These are phyloP conservation scores for Megalops cyprinoides DNA, from an alignment of 2,797 vertebrate genomes.

Conservation along the genomic window DNA sequence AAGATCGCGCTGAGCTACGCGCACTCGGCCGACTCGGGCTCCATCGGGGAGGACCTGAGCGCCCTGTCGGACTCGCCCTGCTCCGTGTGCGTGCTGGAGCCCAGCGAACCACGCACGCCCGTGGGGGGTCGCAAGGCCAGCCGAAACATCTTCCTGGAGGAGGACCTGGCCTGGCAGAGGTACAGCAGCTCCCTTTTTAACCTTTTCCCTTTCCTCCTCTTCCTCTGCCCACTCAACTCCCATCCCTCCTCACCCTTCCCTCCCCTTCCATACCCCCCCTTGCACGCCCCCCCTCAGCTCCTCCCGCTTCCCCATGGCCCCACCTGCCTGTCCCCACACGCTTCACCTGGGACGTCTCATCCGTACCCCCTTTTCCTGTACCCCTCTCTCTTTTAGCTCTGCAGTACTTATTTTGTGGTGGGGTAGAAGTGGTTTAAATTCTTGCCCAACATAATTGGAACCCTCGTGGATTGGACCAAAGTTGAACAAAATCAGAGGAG, in stretches of 20 bases:
- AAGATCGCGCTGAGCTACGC: conserved; percentile 95
- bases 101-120: conserved; percentile 90
- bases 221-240: background rate
- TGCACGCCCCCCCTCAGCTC: background rate
- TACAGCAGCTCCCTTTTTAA: conserved; percentile 53
- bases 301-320: background rate
- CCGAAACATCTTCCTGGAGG: conserved; percentile 96
- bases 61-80: conserved; percentile 86
- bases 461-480: background rate
- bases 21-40: conserved; percentile 90
- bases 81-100: conserved; percentile 86
- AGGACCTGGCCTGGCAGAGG: conserved; percentile 97
- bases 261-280: conserved; percentile 14
- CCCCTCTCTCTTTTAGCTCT: background rate
- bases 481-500: background rate
- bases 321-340: background rate
- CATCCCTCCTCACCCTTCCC: conserved; percentile 26
- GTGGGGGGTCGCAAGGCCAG: conserved; percentile 92
- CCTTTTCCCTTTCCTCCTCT: background rate
- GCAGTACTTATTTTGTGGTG: background rate
- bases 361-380: background rate
- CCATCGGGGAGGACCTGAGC: conserved; percentile 92
- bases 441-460: background rate
- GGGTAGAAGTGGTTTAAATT: background rate
- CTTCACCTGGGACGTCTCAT: background rate